Evolutionary conservation across 2,797 vertebrate genomes (phyloP).

Genomic region (Chiloscyllium punctatum): DNA sequence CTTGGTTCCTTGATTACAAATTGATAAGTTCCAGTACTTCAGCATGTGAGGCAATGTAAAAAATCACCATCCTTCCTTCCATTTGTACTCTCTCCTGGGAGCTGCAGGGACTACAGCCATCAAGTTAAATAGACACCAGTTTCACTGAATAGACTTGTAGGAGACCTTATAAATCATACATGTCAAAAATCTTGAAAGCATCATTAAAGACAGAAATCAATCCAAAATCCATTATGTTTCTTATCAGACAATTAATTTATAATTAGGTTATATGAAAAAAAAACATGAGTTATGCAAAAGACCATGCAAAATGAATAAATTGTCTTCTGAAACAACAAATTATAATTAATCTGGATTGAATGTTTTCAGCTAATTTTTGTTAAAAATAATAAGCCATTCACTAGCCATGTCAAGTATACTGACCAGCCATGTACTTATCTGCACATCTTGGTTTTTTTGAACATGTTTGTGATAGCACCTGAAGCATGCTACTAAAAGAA

Average conservation of each 20-base stretch:
- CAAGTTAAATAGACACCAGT: constrained; percentile 60
- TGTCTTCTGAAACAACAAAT: background rate
- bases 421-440: background rate
- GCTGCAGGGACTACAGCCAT: constrained; percentile 55
- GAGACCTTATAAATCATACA: constrained; percentile 63
- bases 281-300: background rate
- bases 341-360: background rate
- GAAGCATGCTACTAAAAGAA: background rate
- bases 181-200: constrained; percentile 58
- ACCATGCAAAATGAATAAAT: background rate
- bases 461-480: background rate
- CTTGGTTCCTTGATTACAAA: constrained; percentile 53
- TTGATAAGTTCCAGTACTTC: constrained; percentile 50
- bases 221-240: constrained; percentile 63
- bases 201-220: constrained; percentile 65
- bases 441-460: background rate
- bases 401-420: background rate
- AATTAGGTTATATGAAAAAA: background rate
- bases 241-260: constrained; percentile 63
- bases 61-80: constrained; percentile 49
- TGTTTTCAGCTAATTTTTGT: background rate
- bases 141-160: constrained; percentile 57
- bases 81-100: constrained; percentile 53
- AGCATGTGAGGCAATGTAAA: constrained; percentile 51
- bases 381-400: background rate